A percentile compares a stretch with the other conserved stretches of the same genome.
Conservation (phyloP, 2,113 vertebrate species). For the Hassar affinis region DNA sequence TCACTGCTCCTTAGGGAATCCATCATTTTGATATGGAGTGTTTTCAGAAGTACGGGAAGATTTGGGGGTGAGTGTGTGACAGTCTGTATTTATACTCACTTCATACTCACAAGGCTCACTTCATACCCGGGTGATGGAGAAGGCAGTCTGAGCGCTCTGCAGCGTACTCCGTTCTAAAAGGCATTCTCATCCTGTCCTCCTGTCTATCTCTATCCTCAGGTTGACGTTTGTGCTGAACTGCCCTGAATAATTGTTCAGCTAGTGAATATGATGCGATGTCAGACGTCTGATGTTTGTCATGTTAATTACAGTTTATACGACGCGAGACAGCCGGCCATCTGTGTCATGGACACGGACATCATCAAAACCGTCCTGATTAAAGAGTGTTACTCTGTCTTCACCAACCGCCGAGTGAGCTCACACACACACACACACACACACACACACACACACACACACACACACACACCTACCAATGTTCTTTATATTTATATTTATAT, state of each 20-base stretch:
- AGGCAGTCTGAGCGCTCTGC: too few species aligned
- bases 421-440: not conserved
- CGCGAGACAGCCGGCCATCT: slow-evolving; percentile 62
- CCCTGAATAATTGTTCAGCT: not conserved
- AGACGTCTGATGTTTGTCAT: not conserved
- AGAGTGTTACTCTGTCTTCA: slow-evolving; percentile 64
- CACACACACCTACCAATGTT: not conserved
- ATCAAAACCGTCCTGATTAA: slow-evolving; percentile 66
- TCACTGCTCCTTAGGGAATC: slow-evolving; percentile 58
- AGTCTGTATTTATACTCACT: not conserved
- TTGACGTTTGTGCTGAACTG: too few species aligned
- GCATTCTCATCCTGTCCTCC: too few species aligned
- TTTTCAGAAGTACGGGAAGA: slow-evolving; percentile 71
- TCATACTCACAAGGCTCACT: too few species aligned
- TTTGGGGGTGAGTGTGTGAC: slow-evolving; percentile 71
- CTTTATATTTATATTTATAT: too few species aligned
- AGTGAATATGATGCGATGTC: slow-evolving; percentile 17
- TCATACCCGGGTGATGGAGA: too few species aligned
- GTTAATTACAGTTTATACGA: slow-evolving; percentile 62
- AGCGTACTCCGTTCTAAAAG: too few species aligned
- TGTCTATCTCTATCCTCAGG: too few species aligned
- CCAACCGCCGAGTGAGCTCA: slow-evolving; percentile 52
- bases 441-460: not conserved
- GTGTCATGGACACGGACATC: slow-evolving; percentile 57
- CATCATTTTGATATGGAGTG: slow-evolving; percentile 64